Evolutionary conservation across 2,797 vertebrate genomes (phyloP).

Genomic region (Clamator glandarius): DNA sequence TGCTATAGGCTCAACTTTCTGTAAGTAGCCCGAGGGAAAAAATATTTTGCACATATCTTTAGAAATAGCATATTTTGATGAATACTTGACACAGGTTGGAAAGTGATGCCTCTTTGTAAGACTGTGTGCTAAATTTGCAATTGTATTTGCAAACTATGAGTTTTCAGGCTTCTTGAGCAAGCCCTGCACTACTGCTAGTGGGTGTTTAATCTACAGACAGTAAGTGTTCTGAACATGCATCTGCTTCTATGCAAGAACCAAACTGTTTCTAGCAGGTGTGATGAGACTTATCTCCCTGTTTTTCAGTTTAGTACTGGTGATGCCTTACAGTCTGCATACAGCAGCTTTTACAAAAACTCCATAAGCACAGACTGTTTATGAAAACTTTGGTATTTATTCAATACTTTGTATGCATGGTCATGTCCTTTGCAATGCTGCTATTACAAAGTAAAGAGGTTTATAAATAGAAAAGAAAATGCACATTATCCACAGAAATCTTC

Average conservation of each 20-base stretch:
- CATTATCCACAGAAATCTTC: not conserved
- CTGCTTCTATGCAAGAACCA: not conserved
- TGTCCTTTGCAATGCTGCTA: not conserved
- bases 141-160: not conserved
- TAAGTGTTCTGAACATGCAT: not conserved
- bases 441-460: not conserved
- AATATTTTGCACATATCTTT: not conserved
- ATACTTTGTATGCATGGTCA: not conserved
- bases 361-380: not conserved
- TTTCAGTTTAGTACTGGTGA: not conserved
- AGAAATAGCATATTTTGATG: not conserved
- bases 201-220: not conserved
- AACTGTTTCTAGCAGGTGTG: not conserved
- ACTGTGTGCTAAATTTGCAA: not conserved
- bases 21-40: not conserved
- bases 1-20: not conserved
- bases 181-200: not conserved
- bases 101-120: fast-evolving
- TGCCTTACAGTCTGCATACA: not conserved
- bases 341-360: not conserved
- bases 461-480: not conserved
- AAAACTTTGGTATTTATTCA: not conserved
- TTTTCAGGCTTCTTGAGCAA: not conserved
- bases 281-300: not conserved
- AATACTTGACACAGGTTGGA: not conserved